A percentile compares a stretch with the other conserved stretches of the same genome.
phyloP scores from a whole-genome alignment of 1,140 invertebrate genomes.

The Ruditapes philippinarum region DNA sequence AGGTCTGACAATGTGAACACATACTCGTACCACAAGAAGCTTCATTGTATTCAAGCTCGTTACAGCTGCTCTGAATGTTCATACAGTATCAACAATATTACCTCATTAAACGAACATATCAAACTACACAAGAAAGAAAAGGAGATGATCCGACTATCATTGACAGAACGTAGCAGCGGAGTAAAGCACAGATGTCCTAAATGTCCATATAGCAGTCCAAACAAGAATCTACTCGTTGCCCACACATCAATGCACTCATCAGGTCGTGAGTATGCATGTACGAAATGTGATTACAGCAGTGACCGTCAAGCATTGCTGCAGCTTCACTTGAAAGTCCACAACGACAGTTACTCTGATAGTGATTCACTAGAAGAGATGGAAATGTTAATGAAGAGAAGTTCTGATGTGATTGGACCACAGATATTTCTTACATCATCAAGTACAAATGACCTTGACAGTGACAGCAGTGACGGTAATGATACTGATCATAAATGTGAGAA shows the following conservation, averaged over 20 bases:
- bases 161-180: neutral
- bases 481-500: conserved; percentile 79
- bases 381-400: conserved; percentile 51
- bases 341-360: conserved; percentile 55
- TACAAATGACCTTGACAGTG: conserved; percentile 66
- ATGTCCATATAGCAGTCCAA: conserved; percentile 72
- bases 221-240: conserved; percentile 64
- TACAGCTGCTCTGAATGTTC: conserved; percentile 82
- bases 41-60: conserved; percentile 79
- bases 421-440: conserved; percentile 69
- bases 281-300: conserved; percentile 75
- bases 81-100: conserved; percentile 79
- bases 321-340: conserved; percentile 69
- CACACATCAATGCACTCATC: conserved; percentile 75
- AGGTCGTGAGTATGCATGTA: conserved; percentile 71
- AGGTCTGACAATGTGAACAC: conserved; percentile 79
- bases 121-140: conserved; percentile 75
- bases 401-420: conserved; percentile 71
- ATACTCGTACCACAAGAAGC: conserved; percentile 80
- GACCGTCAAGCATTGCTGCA: conserved; percentile 63
- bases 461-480: conserved; percentile 69
- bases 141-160: conserved; percentile 8
- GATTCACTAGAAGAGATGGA: conserved; percentile 55
- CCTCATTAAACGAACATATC: conserved; percentile 80
- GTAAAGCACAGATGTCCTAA: conserved; percentile 62